Percentiles rank a stretch among this genome's conserved stretches.
phyloP scores from a whole-genome alignment of 2,113 vertebrate genomes.

The Phrynosoma blainvillii region DNA sequence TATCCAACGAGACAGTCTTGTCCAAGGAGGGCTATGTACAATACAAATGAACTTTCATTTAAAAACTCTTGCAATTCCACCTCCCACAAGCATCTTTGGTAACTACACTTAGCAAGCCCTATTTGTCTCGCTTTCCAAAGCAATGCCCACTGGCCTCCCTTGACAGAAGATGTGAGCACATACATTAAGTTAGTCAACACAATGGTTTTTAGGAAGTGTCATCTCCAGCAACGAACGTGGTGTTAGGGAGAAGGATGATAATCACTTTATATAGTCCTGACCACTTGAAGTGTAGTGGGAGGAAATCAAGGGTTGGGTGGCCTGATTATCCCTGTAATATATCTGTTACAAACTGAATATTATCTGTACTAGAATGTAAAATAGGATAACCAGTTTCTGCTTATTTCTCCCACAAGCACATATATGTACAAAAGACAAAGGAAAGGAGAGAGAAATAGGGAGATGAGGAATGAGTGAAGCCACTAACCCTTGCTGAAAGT shows the following conservation, averaged over 20 bases:
- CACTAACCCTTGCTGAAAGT: accelerated
- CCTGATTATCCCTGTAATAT: not conserved
- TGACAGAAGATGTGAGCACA: not conserved
- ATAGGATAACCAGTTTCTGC: constrained; percentile 1
- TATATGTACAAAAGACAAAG: not conserved
- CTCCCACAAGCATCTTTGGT: not conserved
- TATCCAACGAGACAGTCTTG: constrained; percentile 59
- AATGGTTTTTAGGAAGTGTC: not conserved
- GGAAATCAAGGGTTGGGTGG: not conserved
- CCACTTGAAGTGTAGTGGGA: not conserved
- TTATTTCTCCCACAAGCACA: not conserved
- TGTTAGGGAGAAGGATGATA: not conserved
- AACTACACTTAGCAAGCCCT: constrained; percentile 11
- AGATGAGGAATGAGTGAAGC: not conserved
- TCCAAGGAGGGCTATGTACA: constrained; percentile 72
- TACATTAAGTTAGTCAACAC: accelerated
- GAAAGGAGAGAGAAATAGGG: not conserved
- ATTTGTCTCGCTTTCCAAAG: not conserved
- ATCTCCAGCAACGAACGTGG: accelerated
- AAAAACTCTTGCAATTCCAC: not conserved
- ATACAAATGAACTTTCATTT: constrained; percentile 43
- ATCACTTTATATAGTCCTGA: not conserved
- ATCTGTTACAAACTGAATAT: not conserved
- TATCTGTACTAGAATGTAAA: constrained; percentile 43
- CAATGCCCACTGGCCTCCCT: not conserved